A percentile compares a stretch with the other conserved stretches of the same genome.
Conservation (phyloP, 2,113 vertebrate species). For the Mobula birostris region DNA sequence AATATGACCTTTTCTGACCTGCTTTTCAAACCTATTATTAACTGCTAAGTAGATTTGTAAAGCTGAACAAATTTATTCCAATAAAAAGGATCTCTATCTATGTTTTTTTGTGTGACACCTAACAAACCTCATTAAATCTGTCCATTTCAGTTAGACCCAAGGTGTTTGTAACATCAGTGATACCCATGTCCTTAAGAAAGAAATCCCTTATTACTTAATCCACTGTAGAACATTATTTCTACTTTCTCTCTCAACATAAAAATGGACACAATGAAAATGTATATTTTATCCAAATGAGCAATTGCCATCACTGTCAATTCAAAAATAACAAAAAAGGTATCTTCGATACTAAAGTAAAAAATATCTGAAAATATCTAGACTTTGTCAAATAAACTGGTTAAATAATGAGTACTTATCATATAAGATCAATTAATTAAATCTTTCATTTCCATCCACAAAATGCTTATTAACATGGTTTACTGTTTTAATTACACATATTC, state of each 20-base stretch:
- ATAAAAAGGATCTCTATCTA: slow-evolving; percentile 93
- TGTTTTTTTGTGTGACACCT: slow-evolving; percentile 83
- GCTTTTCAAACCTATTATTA: slow-evolving; percentile 82
- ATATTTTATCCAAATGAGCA: no score
- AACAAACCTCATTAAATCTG: slow-evolving; percentile 93
- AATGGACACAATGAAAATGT: background rate
- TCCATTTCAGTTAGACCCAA: slow-evolving; percentile 75
- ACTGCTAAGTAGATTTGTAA: slow-evolving; percentile 88
- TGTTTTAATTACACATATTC: slow-evolving; percentile 7
- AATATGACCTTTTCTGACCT: slow-evolving; percentile 72
- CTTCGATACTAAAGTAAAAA: background rate
- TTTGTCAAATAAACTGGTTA: slow-evolving; percentile 3
- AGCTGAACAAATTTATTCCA: slow-evolving; percentile 97
- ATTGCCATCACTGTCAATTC: background rate
- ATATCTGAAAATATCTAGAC: background rate
- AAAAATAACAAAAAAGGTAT: background rate
- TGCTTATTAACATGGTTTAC: background rate
- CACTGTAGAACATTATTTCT: background rate
- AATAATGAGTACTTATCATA: background rate
- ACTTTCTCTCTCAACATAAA: no score
- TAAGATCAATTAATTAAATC: background rate
- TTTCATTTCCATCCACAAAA: background rate
- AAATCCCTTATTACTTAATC: slow-evolving; percentile 53
- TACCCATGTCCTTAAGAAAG: slow-evolving; percentile 70
- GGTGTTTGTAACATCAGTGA: slow-evolving; percentile 60